Evolutionary conservation across 2,797 vertebrate species (phyloP), one percentile per base, ranked within the genome.

Genomic region (Oreochromis mossambicus): DNA sequence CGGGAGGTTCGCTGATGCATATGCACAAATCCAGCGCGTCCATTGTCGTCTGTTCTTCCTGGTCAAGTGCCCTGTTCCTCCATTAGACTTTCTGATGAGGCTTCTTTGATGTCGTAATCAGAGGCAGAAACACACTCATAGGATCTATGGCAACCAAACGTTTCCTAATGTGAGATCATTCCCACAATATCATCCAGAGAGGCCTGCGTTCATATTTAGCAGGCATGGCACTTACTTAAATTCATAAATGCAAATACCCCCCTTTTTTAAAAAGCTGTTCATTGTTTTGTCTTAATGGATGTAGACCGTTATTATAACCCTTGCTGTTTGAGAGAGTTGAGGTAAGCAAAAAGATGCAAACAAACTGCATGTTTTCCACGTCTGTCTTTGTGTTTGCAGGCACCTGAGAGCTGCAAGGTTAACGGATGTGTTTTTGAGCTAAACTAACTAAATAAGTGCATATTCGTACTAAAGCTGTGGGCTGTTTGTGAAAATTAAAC

Each of bases 61-160:
- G 92, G 89, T 95, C 92, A 92, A 94, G 91, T 93, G 85, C 77
- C 83, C 86, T 32, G 63, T 86, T 87, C 87, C 91, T 85, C 73
- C 88, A 95, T 96, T 95, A 95, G 92, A 94, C 94, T 96, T 95
- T 95, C 77, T 93, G 93, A 96, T 95, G 89, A 94, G 93, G 84
- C 79, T 34, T 89, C 92, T 96, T 96, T 95, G 94, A 95, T 95
- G 92, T 81, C 58, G 80, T 92, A 93, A 94, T 94, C 90, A 87
- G 85, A 90, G 83, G 90, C 89, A 88, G 84, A 83, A 86, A 48
- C 83, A 56, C 56, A 55, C 90, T 91, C 88, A 81, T 54, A 80
- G 83, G 68, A 85, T 92, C 92, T 92, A 93, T 93, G 91, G 93
- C 88, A 93, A 93, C 92, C 87, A 56, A 83, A 88, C 84, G 21